Evolutionary conservation across 2,797 vertebrate species (phyloP).

Genomic region (Scomberomorus guttatus): DNA sequence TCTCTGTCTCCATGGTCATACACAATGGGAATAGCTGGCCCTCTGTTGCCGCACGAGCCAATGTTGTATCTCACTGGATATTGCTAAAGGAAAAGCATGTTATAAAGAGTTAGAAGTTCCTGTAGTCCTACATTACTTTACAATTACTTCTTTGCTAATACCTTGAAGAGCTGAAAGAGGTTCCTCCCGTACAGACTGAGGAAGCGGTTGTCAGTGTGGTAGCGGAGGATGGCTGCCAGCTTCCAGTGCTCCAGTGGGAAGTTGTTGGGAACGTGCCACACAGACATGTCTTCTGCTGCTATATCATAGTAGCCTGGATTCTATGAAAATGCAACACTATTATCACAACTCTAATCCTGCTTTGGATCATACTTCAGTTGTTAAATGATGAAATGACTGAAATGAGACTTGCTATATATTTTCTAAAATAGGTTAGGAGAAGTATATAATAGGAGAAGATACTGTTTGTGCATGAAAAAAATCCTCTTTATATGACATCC

Average conservation of each 20-base stretch:
- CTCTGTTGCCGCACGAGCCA: conserved; percentile 11
- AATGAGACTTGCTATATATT: too few relatives aligned
- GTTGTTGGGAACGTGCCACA: conserved; percentile 83
- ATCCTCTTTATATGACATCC: background rate
- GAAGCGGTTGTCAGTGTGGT: conserved; percentile 50
- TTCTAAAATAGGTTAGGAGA: too few relatives aligned
- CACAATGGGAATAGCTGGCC: conserved; percentile 41
- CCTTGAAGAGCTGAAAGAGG: conserved; percentile 47
- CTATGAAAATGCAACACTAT: background rate
- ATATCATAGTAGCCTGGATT: conserved; percentile 83
- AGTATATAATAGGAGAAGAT: too few relatives aligned
- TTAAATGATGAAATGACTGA: too few relatives aligned
- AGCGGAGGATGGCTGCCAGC: conserved; percentile 65
- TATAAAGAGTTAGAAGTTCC: background rate
- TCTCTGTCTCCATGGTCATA: conserved; percentile 40
- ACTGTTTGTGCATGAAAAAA: too few relatives aligned
- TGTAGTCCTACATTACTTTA: fast-evolving
- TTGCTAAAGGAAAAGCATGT: conserved; percentile 13
- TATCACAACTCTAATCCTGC: background rate
- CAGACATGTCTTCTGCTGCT: conserved; percentile 67
- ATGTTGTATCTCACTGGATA: conserved; percentile 53
- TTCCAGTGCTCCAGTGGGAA: conserved; percentile 66
- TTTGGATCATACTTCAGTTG: background rate
- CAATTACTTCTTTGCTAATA: background rate
- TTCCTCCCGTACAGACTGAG: conserved; percentile 42